phyloP scores from a whole-genome alignment of 1,140 invertebrate genomes.

The Lordiphosa stackelbergi region DNA sequence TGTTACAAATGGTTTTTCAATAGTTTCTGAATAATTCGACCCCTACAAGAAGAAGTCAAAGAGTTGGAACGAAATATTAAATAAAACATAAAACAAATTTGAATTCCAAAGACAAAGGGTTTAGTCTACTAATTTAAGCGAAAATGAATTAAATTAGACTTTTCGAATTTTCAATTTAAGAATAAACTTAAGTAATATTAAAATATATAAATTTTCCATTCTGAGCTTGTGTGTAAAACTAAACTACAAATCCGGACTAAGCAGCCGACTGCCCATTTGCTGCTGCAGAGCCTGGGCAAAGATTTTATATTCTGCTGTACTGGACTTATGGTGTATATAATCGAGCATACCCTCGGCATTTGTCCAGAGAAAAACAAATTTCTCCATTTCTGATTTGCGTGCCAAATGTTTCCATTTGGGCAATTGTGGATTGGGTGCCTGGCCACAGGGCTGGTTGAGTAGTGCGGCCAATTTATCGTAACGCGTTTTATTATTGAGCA shows the following conservation, averaged over 20 bases:
- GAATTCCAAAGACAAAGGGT: too few relatives aligned
- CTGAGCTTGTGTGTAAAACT: too few relatives aligned
- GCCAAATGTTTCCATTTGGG: conserved; percentile 59
- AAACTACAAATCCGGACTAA: conserved; percentile 16
- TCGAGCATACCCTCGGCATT: conserved; percentile 53
- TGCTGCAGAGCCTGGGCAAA: conserved; percentile 33
- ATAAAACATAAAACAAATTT: too few relatives aligned
- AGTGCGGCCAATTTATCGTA: conserved; percentile 26
- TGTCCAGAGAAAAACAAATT: conserved; percentile 48
- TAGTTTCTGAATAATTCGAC: too few relatives aligned
- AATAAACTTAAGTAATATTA: too few relatives aligned
- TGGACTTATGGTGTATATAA: conserved; percentile 44
- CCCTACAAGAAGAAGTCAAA: too few relatives aligned
- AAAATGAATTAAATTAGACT: too few relatives aligned
- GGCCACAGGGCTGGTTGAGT: conserved; percentile 28
- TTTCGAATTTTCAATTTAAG: too few relatives aligned
- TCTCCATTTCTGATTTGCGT: conserved; percentile 24
- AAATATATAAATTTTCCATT: too few relatives aligned
- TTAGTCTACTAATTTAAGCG: too few relatives aligned
- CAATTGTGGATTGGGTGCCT: conserved; percentile 3
- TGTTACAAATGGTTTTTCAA: too few relatives aligned
- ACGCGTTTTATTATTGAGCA: conserved; percentile 25
- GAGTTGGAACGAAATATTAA: too few relatives aligned
- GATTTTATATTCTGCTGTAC: conserved; percentile 23
- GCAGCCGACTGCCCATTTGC: conserved; percentile 15